A percentile compares a stretch with the other conserved stretches of the same genome.
Evolutionary conservation across 2,888 invertebrate species (phyloP).

Genomic region (Drosophila pegasa): DNA sequence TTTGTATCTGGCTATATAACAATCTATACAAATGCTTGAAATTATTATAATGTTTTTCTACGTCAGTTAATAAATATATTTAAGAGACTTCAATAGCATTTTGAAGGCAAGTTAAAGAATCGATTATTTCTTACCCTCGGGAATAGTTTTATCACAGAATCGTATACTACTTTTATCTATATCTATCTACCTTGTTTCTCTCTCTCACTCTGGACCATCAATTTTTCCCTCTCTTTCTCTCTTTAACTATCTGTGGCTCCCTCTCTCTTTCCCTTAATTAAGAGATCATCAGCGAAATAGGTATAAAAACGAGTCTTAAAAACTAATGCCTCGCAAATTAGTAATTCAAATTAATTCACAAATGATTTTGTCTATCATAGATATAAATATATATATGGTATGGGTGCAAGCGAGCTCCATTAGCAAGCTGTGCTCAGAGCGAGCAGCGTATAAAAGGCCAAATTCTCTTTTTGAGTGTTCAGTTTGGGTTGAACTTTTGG

Average conservation of each 20-base stretch:
- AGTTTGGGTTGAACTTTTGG: conserved; percentile 21
- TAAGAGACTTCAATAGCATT: neutral
- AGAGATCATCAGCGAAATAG: neutral
- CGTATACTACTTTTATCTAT: too few relatives aligned
- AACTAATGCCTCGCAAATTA: neutral
- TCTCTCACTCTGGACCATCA: neutral
- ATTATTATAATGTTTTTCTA: neutral
- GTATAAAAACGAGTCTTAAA: neutral
- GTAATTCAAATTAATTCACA: neutral
- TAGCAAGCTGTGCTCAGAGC: neutral
- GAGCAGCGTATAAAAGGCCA: conserved; percentile 15
- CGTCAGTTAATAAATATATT: neutral
- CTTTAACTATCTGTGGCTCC: neutral
- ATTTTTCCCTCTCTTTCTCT: neutral
- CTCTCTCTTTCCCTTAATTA: neutral
- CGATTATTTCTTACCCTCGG: too few relatives aligned
- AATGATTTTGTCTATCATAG: neutral
- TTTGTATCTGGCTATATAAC: neutral
- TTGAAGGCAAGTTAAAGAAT: neutral
- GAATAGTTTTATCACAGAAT: too few relatives aligned
- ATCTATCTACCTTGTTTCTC: neutral
- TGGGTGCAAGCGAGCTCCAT: neutral
- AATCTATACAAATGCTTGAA: neutral
- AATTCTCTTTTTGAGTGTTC: neutral
- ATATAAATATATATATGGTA: neutral